These are phyloP conservation scores for Cactoblastis cactorum DNA, from an alignment of 2,888 invertebrate genomes.

Conservation along the genomic window DNA sequence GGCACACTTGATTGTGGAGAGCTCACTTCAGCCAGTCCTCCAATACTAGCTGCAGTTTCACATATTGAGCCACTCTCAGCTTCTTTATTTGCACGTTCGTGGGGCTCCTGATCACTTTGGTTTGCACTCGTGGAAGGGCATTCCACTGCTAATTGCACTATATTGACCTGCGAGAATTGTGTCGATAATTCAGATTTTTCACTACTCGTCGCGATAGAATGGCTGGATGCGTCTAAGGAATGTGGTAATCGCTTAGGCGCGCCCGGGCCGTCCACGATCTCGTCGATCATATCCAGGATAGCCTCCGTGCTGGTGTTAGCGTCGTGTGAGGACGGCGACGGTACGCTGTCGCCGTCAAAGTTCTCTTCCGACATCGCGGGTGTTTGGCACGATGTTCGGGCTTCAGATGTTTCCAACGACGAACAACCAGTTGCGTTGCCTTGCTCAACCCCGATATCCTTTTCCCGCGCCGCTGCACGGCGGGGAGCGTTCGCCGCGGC, in stretches of 20 bases:
- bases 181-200: conserved; percentile 22
- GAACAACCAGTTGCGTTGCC: conserved; percentile 62
- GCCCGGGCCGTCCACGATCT: conserved; percentile 70
- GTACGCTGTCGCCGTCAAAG: conserved; percentile 69
- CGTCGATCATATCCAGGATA: conserved; percentile 75
- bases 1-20: conserved; percentile 37
- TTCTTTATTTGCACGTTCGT: conserved; percentile 21
- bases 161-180: conserved; percentile 19
- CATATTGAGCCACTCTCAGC: conserved; percentile 27
- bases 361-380: conserved; percentile 69
- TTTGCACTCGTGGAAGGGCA: conserved; percentile 32
- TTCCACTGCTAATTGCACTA: conserved; percentile 24
- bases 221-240: conserved; percentile 24
- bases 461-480: conserved; percentile 78
- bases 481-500: conserved; percentile 75
- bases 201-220: conserved; percentile 13
- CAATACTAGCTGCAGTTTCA: conserved; percentile 29
- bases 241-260: conserved; percentile 59
- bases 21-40: conserved; percentile 27
- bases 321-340: conserved; percentile 69
- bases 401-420: conserved; percentile 54
- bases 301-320: conserved; percentile 75
- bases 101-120: conserved; percentile 37
- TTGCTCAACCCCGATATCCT: conserved; percentile 64
- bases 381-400: conserved; percentile 52